These are phyloP conservation scores for Indicator indicator DNA, from an alignment of 2,113 vertebrate genomes.

Conservation along the genomic window DNA sequence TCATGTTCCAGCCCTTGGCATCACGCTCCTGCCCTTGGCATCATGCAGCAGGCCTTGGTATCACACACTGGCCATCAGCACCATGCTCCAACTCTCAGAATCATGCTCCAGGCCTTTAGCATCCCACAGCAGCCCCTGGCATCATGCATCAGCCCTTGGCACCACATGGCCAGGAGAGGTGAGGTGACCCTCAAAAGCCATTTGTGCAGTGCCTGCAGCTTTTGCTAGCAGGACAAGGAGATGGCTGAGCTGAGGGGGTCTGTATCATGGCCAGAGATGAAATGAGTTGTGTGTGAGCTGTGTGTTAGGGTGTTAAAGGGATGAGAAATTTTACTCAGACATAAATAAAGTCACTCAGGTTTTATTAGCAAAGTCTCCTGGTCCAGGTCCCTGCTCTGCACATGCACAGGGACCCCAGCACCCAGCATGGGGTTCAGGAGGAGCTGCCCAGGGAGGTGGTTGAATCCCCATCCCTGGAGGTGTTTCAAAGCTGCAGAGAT, in stretches of 20 bases:
- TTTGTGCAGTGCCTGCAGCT: background rate
- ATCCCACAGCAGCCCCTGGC: background rate
- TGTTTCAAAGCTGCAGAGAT: no score
- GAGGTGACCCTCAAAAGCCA: background rate
- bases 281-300: accelerated
- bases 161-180: background rate
- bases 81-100: background rate
- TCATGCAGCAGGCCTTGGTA: no score
- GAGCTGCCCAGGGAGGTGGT: background rate
- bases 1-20: no score
- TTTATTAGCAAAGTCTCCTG: accelerated
- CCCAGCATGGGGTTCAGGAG: background rate
- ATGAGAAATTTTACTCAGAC: background rate
- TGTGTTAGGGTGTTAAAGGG: accelerated
- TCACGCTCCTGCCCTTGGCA: no score
- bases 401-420: background rate
- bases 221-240: background rate
- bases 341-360: background rate
- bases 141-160: background rate
- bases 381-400: background rate
- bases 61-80: background rate
- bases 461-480: no score
- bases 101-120: no score
- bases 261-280: accelerated
- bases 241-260: background rate